Percentiles rank a stretch among this genome's conserved stretches.
These are phyloP conservation scores for Daktulosphaira vitifoliae DNA, from an alignment of 1,140 invertebrate genomes.

Conservation along the genomic window DNA sequence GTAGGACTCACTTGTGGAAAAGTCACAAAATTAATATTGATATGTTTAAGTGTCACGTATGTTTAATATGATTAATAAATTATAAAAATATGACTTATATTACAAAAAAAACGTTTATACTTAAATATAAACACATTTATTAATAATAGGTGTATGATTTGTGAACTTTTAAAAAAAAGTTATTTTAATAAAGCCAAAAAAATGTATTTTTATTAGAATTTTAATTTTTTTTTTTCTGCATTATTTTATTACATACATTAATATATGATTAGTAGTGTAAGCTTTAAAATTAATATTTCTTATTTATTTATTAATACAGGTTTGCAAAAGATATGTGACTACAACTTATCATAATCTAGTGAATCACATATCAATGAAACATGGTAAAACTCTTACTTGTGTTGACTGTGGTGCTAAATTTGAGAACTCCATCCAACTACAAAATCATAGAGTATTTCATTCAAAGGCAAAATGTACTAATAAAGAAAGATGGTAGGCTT, in stretches of 20 bases:
- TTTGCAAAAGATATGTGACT: slow-evolving; percentile 24
- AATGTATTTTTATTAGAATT: too few relatives aligned
- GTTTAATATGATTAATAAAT: too few relatives aligned
- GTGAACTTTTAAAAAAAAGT: too few relatives aligned
- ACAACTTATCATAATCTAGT: slow-evolving; percentile 24
- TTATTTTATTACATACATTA: too few relatives aligned
- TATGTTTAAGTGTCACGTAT: slow-evolving; percentile 57
- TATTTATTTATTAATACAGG: neutral
- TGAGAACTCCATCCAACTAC: slow-evolving; percentile 1
- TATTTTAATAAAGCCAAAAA: too few relatives aligned
- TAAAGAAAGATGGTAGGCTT: slow-evolving; percentile 18
- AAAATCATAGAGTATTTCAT: slow-evolving; percentile 28
- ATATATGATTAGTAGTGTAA: too few relatives aligned
- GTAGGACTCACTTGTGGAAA: slow-evolving; percentile 63
- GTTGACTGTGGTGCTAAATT: slow-evolving; percentile 22
- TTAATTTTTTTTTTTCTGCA: too few relatives aligned
- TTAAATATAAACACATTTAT: too few relatives aligned
- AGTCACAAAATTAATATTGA: slow-evolving; percentile 65
- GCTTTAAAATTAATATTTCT: too few relatives aligned
- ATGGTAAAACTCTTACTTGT: slow-evolving; percentile 18
- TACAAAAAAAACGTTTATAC: too few relatives aligned
- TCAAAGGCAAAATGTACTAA: slow-evolving; percentile 20
- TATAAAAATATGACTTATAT: too few relatives aligned
- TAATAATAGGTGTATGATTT: too few relatives aligned
- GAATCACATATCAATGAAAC: slow-evolving; percentile 19